Conservation (phyloP, 2,888 invertebrate species). For the Mycalesis mineus region DNA sequence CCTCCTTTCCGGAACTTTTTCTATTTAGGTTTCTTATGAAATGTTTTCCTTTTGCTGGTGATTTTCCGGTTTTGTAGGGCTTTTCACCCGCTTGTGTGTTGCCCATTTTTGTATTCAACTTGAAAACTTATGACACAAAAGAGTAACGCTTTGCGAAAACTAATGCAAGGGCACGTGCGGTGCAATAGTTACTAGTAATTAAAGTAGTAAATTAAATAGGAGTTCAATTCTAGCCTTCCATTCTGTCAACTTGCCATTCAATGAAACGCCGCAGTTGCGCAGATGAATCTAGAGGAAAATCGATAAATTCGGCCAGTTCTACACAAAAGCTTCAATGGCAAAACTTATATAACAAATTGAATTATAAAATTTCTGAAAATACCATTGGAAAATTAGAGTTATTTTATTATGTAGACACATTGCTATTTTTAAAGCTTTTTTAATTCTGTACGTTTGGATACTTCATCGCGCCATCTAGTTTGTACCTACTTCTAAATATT, state of each 20-base stretch:
- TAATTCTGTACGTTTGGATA: too few species aligned
- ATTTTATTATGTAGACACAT: too few species aligned
- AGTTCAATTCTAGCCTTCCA: slow-evolving; percentile 4
- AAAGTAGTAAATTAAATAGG: not conserved
- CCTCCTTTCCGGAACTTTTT: slow-evolving; percentile 62
- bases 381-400: too few species aligned
- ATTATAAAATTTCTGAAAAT: too few species aligned
- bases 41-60: slow-evolving; percentile 78
- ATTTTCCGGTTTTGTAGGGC: slow-evolving; percentile 71
- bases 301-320: slow-evolving; percentile 20
- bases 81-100: slow-evolving; percentile 76
- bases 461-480: not conserved
- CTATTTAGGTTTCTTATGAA: slow-evolving; percentile 73
- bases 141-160: not conserved
- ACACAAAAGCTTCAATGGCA: not conserved
- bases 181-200: not conserved
- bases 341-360: too few species aligned
- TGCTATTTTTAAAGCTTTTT: too few species aligned
- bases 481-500: too few species aligned
- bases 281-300: slow-evolving; percentile 12
- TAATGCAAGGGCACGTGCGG: not conserved
- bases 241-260: slow-evolving; percentile 13
- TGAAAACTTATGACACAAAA: slow-evolving; percentile 5
- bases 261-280: slow-evolving; percentile 19
- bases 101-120: slow-evolving; percentile 61